Evolutionary conservation across 2,113 vertebrate species (phyloP).

Genomic region (Raphicerus campestris): DNA sequence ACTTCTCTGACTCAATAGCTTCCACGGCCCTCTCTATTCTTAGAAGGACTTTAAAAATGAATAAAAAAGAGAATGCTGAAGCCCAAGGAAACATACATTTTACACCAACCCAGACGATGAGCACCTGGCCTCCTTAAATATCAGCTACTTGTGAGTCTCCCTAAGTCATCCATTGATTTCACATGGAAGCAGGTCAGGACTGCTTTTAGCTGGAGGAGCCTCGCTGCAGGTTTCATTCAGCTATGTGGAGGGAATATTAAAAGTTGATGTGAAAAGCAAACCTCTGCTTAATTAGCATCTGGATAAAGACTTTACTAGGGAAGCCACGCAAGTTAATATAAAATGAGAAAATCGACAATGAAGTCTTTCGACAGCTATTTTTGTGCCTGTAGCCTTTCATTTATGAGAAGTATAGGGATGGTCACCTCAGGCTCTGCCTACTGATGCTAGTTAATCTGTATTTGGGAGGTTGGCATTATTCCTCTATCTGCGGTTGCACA

Average conservation of each 20-base stretch:
- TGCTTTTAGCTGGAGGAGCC: slow-evolving; percentile 73
- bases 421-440: background rate
- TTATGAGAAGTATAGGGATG: background rate
- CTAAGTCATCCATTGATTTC: slow-evolving; percentile 74
- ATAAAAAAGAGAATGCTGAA: background rate
- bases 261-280: slow-evolving; percentile 80
- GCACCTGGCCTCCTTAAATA: slow-evolving; percentile 45
- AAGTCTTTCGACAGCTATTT: background rate
- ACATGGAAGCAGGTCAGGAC: slow-evolving; percentile 79
- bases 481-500: background rate
- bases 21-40: background rate
- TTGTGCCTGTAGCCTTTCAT: background rate
- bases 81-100: background rate
- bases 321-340: slow-evolving; percentile 40
- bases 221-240: slow-evolving; percentile 73
- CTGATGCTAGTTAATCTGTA: background rate
- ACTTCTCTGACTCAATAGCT: background rate
- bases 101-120: background rate
- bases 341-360: slow-evolving; percentile 43
- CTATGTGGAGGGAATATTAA: slow-evolving; percentile 76
- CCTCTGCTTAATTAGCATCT: slow-evolving; percentile 77
- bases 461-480: background rate
- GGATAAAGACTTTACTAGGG: slow-evolving; percentile 65
- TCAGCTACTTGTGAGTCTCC: slow-evolving; percentile 44
- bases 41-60: background rate